Base-by-base conservation (phyloP, 2,888 invertebrate genomes). In the Orthosia incerta region DNA sequence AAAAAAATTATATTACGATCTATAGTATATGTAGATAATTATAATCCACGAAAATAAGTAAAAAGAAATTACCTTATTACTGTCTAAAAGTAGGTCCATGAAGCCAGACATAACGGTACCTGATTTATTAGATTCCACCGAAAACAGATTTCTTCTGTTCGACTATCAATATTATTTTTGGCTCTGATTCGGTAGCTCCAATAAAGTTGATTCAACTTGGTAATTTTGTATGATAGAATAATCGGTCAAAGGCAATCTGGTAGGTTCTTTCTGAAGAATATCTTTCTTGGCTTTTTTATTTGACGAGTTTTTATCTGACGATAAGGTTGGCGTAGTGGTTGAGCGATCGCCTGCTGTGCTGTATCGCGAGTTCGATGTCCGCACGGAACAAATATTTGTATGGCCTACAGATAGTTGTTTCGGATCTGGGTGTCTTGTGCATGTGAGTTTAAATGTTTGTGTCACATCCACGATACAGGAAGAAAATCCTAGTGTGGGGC, bases 111-210 rank as follows among this genome's bases (percentile, higher is more conserved):
- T 31, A 31, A 31, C 7, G 31, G 4, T 15, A 23, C 39, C 16
- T 15, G 45, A 72, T 45, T 62, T 62, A 15, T 71, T 9, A 39
- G 18, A 53, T 56, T 56, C 18, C 4, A 16, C 15, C 3, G 15
- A 48, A 45, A 45, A 51, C 20, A 46, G 0, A 20, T 53, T 74
- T 0, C 46, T 48, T 39, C 11, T 11, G 13, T 39, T n/a, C 13
- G 15, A 46, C 26, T 39, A 59, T 71, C n/a, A 48, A 51, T 53
- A 64, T 62, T 39, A 26, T 39, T 31, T 57, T 56, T 20, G 45
- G 18, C 26, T 31, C 31, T 3, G 15, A 45, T 63, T 57, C 31
- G 15, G 48, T 56, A 45, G 12, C 31, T 51, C 12, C 12, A 62
- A 51, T 57, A 57, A 72, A 63, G 50, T 45, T 53, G 20, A 63